Evolutionary conservation across 2,113 vertebrate genomes (phyloP), one percentile per base, ranked within the genome.

Genomic region (Saguinus midas): DNA sequence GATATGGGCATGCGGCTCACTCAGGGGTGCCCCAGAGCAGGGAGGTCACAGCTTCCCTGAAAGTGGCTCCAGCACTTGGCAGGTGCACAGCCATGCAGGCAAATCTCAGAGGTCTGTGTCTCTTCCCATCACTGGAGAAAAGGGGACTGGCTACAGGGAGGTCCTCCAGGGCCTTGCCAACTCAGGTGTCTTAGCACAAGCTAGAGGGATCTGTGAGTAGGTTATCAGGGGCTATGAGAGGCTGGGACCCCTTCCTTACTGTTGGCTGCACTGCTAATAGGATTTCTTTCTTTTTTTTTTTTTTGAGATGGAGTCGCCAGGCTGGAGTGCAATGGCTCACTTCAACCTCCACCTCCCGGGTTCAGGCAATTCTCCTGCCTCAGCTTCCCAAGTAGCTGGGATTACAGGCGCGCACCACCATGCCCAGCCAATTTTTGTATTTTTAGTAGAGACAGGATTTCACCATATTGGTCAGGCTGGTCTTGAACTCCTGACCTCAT

Each of bases 1-100:
- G 50, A 7, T 3, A 0, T 8, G 17, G 58, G 37, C 0, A 0
- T 0, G 8, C 1, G 13, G 75, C 76, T 92, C 43, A 8, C 73
- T 45, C 16, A 4, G 8, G 72, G 64, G n/a, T n/a, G 45, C 73
- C 25, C 72, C 25, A 27, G 79, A 48, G 37, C 4, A 0, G 8
- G 66, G 43, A 35, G 12, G 4, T 52, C 35, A 17, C 32, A 3
- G 91, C 14, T 10, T 20, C 45, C 9, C 29, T 25, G 20, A 25
- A 55, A 35, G 25, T 35, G 17, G 0, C 48, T 3, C 32, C 12
- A 48, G 23, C 11, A 17, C 27, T 14, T 0, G 1, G 43, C 25
- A 25, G 66, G 17, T 37, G 50, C 50, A 27, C 4, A 9, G 70
- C 18, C 25, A n/a, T 58, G n/a, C n/a, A 21, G 32, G 21, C 43